Conservation (phyloP, 2,797 vertebrate genomes). For the Sebastes wilsoni region DNA sequence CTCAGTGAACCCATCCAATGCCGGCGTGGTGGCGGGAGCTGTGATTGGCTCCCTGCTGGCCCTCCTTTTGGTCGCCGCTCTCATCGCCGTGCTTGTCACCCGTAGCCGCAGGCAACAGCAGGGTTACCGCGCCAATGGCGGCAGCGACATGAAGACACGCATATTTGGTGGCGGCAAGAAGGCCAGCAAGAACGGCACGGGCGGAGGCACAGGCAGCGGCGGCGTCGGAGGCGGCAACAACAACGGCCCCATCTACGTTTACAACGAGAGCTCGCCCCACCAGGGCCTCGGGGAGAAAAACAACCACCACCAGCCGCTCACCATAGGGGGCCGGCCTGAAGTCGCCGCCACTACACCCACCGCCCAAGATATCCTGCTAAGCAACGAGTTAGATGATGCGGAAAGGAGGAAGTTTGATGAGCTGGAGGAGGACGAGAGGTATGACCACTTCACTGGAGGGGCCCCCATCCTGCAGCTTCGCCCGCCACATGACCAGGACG, state of each 20-base stretch:
- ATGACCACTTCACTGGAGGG: conserved; percentile 80
- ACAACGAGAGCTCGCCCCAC: conserved; percentile 77
- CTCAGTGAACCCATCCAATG: conserved; percentile 74
- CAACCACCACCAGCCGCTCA: conserved; percentile 79
- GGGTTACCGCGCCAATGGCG: conserved; percentile 80
- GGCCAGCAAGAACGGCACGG: conserved; percentile 79
- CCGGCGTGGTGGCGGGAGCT: conserved; percentile 86
- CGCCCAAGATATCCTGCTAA: conserved; percentile 84
- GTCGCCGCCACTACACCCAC: conserved; percentile 68
- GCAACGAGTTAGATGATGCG: conserved; percentile 81
- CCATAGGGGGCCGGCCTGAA: conserved; percentile 72
- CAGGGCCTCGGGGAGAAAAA: conserved; percentile 77
- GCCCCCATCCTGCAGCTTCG: conserved; percentile 86
- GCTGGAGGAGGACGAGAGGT: conserved; percentile 84
- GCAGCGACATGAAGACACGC: conserved; percentile 84
- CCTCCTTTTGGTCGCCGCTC: conserved; percentile 84
- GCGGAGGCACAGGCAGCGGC: conserved; percentile 57
- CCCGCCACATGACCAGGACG: conserved; percentile 66
- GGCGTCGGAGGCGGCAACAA: conserved; percentile 75
- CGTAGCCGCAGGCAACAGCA: conserved; percentile 82
- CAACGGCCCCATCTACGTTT: conserved; percentile 83
- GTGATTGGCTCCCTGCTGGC: conserved; percentile 88
- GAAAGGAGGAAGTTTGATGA: conserved; percentile 86
- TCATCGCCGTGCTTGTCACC: conserved; percentile 84
- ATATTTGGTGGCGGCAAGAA: conserved; percentile 86